phyloP scores from a whole-genome alignment of 2,888 invertebrate genomes.

The Nephrotoma guestfalica region DNA sequence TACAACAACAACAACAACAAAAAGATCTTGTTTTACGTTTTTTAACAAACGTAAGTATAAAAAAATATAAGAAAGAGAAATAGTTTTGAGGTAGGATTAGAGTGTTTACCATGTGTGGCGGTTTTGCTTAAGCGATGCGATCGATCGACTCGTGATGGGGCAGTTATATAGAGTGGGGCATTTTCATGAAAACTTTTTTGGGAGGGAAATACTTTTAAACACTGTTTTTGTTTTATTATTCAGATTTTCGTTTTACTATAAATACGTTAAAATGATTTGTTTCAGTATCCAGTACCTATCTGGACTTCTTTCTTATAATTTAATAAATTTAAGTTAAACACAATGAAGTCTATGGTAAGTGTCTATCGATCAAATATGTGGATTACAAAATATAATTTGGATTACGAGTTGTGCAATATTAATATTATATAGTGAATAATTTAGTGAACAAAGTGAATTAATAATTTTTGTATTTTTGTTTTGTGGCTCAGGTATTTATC shows the following conservation, averaged over 20 bases:
- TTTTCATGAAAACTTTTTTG: neutral
- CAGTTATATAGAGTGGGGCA: neutral
- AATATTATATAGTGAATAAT: neutral
- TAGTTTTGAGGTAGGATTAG: neutral
- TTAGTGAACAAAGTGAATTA: neutral
- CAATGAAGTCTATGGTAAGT: constrained; percentile 6
- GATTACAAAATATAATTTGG: neutral
- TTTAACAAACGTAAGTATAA: neutral
- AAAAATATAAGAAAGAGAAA: neutral
- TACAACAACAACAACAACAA: neutral
- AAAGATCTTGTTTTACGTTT: neutral
- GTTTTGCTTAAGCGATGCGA: neutral
- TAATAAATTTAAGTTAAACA: neutral
- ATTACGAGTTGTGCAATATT: neutral
- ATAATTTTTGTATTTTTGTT: neutral
- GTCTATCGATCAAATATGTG: neutral
- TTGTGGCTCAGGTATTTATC: constrained; percentile 3
- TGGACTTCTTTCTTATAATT: neutral
- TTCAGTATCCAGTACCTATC: constrained; percentile 6
- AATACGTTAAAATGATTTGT: neutral
- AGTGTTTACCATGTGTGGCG: neutral
- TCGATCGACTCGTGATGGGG: neutral
- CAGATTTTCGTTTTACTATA: neutral
- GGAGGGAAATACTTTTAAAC: neutral
- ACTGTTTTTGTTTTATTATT: neutral